A percentile compares a stretch with the other conserved stretches of the same genome.
Evolutionary conservation across 2,113 vertebrate species (phyloP).

Genomic region (Coracopsis vasa): DNA sequence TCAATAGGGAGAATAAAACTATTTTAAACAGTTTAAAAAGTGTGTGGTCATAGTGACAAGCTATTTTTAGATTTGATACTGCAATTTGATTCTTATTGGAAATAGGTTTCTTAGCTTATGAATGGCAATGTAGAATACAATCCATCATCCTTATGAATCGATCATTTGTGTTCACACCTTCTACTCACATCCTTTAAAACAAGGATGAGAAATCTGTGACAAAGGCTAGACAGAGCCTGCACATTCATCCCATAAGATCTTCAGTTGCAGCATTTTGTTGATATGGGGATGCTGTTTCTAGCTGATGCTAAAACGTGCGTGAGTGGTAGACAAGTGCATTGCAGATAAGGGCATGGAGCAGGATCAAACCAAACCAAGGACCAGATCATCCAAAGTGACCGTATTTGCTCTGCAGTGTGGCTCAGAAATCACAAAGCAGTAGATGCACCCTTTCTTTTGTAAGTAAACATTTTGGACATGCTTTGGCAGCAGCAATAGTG

Average conservation of each 20-base stretch:
- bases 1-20: neutral
- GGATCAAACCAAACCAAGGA: neutral
- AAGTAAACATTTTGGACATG: neutral
- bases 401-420: neutral
- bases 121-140: neutral
- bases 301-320: neutral
- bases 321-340: neutral
- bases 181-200: neutral
- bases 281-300: neutral
- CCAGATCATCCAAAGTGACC: neutral
- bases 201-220: neutral
- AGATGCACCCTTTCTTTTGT: neutral
- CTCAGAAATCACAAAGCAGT: neutral
- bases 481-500: neutral
- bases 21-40: neutral
- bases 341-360: accelerated
- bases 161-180: neutral
- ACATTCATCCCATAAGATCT: neutral
- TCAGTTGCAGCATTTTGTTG: neutral
- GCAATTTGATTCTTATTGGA: neutral
- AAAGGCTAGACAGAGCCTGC: neutral
- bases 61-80: neutral
- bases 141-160: neutral
- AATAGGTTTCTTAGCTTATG: neutral
- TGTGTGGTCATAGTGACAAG: neutral